Percentiles rank a stretch among this genome's conserved stretches.
These are phyloP conservation scores for honey bee (Apis mellifera) DNA, from an alignment of 1,140 invertebrate species.

Conservation along the genomic window Amel_HAv3.1 CM009934.2:7003001-7003500, in stretches of 20 bases:
- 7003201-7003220: constrained; percentile 54
- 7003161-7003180: constrained; percentile 47
- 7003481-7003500: background rate
- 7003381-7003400: constrained; percentile 14
- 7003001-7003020: too few species aligned
- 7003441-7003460: too few species aligned
- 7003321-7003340: background rate
- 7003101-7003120: too few species aligned
- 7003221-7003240: constrained; percentile 66
- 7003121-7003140: background rate
- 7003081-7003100: background rate
- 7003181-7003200: constrained; percentile 44
- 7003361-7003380: background rate
- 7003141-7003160: background rate
- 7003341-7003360: constrained; percentile 30
- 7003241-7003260: constrained; percentile 74
- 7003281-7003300: constrained; percentile 51
- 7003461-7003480: background rate
- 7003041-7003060: too few species aligned
- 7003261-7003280: constrained; percentile 54
- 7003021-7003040: too few species aligned
- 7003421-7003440: background rate
- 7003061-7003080: background rate
- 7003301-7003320: constrained; percentile 28
- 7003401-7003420: constrained; percentile 6